These are phyloP conservation scores for Allobates femoralis DNA, from an alignment of 2,797 vertebrate species.

Conservation along the genomic window DNA sequence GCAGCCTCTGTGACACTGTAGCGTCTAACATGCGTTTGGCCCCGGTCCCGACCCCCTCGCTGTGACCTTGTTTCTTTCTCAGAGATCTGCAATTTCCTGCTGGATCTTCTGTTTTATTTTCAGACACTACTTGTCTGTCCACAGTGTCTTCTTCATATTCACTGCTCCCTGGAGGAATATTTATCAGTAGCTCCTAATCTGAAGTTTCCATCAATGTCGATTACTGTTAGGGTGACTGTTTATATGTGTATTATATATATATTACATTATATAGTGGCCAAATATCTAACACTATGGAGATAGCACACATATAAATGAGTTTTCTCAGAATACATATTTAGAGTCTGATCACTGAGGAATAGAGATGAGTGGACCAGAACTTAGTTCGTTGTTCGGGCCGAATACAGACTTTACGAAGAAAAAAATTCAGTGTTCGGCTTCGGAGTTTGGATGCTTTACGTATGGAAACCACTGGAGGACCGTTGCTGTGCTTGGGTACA, in stretches of 20 bases:
- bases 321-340: too few species aligned
- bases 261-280: neutral
- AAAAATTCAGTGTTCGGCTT: too few species aligned
- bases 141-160: conserved; percentile 25
- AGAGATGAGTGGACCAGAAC: too few species aligned
- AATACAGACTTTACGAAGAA: too few species aligned
- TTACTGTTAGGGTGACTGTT: neutral
- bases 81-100: conserved; percentile 52
- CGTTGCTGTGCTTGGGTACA: too few species aligned
- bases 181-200: conserved; percentile 2
- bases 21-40: conserved; percentile 16
- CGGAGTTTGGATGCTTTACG: too few species aligned
- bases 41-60: conserved; percentile 14
- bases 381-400: too few species aligned
- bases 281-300: neutral
- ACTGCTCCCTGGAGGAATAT: conserved; percentile 19
- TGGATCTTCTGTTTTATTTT: conserved; percentile 48
- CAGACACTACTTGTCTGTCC: conserved; percentile 20
- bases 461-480: too few species aligned
- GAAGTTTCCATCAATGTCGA: conserved; percentile 22
- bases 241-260: too few species aligned
- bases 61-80: conserved; percentile 36
- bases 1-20: conserved; percentile 8
- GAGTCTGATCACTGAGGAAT: too few species aligned
- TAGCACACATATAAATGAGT: neutral